Evolutionary conservation across 2,113 vertebrate genomes (phyloP), one percentile per base, ranked within the genome.

Genomic region (Xenopus tropicalis): DNA sequence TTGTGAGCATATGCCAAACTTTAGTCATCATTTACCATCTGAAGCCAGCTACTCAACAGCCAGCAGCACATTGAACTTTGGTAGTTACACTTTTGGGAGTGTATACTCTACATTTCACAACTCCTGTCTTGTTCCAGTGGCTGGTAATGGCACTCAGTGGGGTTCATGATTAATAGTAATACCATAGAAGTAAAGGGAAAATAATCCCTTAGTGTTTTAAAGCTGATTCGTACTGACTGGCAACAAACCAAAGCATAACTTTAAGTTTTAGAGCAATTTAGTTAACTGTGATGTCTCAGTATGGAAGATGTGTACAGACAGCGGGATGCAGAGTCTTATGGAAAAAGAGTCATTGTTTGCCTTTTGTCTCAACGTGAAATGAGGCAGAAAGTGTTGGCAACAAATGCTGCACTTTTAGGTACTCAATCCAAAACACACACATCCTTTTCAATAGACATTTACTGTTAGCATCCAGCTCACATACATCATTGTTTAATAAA

Each of bases 131-230:
- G 29, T 12, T 69, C 67, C 74, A 74, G 57, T 80, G 84, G 82
- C 80, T 80, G 72, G 59, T 63, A 78, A 82, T 77, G 83, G 81
- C 59, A 1, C 74, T 82, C 79, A 72, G 77, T 78, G 64, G 78
- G 51, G 73, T n/a, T 76, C 74, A 21, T 84, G 82, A 86, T 72
- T 87, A 84, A 88, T 83, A 80, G 70, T 73, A 82, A 81, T 82
- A 80, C 80, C 80, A 82, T 78, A 72, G 81, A 76, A 63, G 59
- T 62, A 20, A 17, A 76, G 25, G 59, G 79, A 8, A 80, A 81
- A 43, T 70, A 75, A 84, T 77, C 74, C 81, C 78, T 61, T 80
- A 71, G 66, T 84, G 83, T 81, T 82, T 86, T 74, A 77, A 81
- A 81, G 79, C 77, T 83, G 69, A 83, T 85, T 87, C 84, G 79